A percentile compares a stretch with the other conserved stretches of the same genome.
These are phyloP conservation scores for Todiramphus chloris DNA, from an alignment of 2,113 vertebrate genomes.

Conservation along the genomic window DNA sequence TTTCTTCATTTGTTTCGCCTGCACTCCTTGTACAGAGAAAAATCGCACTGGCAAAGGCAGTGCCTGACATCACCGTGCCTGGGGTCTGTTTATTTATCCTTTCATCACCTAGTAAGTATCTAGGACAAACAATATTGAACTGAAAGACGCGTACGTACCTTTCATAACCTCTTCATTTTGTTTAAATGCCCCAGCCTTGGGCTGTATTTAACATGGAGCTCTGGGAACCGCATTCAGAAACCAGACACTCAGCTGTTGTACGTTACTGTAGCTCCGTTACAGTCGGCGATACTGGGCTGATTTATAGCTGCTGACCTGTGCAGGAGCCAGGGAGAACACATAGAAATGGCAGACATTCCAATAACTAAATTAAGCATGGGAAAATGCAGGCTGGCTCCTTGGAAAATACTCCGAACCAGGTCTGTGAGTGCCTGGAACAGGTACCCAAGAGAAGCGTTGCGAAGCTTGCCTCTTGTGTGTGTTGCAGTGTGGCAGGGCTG, in stretches of 20 bases:
- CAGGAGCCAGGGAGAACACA: constrained; percentile 54
- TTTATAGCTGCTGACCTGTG: constrained; percentile 61
- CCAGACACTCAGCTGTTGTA: constrained; percentile 60
- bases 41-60: constrained; percentile 10
- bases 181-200: constrained; percentile 44
- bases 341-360: constrained; percentile 64
- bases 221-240: constrained; percentile 56
- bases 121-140: constrained; percentile 31
- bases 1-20: constrained; percentile 36
- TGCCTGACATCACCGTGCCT: background rate
- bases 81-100: constrained; percentile 54
- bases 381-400: constrained; percentile 47
- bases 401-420: constrained; percentile 58
- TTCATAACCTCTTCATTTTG: constrained; percentile 57
- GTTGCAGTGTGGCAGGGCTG: constrained; percentile 9
- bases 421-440: constrained; percentile 51
- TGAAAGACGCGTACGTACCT: background rate
- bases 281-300: constrained; percentile 36
- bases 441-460: constrained; percentile 36
- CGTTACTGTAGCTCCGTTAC: constrained; percentile 55
- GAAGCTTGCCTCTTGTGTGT: constrained; percentile 51
- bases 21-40: constrained; percentile 7
- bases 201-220: constrained; percentile 35
- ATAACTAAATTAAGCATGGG: constrained; percentile 68
- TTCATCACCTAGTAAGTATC: constrained; percentile 59